Evolutionary conservation across 2,113 vertebrate genomes (phyloP).

Genomic region (Hippocampus zosterae): DNA sequence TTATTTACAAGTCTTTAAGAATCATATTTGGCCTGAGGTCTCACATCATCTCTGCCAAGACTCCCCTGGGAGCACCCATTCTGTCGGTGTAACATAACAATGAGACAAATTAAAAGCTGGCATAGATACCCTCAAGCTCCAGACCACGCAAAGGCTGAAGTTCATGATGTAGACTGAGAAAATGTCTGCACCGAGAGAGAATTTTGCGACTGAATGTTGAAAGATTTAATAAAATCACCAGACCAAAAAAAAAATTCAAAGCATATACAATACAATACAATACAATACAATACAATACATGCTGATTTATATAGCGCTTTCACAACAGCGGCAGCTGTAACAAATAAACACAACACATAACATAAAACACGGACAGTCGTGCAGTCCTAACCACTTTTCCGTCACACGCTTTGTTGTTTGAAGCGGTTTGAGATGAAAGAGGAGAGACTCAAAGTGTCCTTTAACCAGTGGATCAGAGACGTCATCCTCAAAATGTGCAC

Average conservation of each 20-base stretch:
- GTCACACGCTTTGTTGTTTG: too few relatives aligned
- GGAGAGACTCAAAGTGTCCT: too few relatives aligned
- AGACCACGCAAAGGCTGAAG: slow-evolving; percentile 38
- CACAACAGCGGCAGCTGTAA: too few relatives aligned
- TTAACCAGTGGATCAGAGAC: too few relatives aligned
- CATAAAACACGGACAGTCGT: too few relatives aligned
- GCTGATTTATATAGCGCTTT: too few relatives aligned
- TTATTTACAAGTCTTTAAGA: slow-evolving; percentile 72
- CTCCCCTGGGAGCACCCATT: slow-evolving; percentile 55
- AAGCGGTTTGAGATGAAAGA: too few relatives aligned
- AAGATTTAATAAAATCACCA: slow-evolving; percentile 65
- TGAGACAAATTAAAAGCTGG: slow-evolving; percentile 52
- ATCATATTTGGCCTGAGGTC: slow-evolving; percentile 53
- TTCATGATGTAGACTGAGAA: slow-evolving; percentile 34
- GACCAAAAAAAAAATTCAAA: slow-evolving; percentile 38
- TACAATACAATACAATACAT: too few relatives aligned
- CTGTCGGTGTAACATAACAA: slow-evolving; percentile 66
- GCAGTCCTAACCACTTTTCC: too few relatives aligned
- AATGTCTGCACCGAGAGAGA: slow-evolving; percentile 36
- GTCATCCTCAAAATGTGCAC: too few relatives aligned
- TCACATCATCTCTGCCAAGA: slow-evolving; percentile 45
- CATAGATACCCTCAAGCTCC: slow-evolving; percentile 39
- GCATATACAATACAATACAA: too few relatives aligned
- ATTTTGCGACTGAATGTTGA: slow-evolving; percentile 49
- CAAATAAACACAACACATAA: too few relatives aligned